These are phyloP conservation scores for Agrochola litura DNA, from an alignment of 2,888 invertebrate species.

Conservation along the genomic window DNA sequence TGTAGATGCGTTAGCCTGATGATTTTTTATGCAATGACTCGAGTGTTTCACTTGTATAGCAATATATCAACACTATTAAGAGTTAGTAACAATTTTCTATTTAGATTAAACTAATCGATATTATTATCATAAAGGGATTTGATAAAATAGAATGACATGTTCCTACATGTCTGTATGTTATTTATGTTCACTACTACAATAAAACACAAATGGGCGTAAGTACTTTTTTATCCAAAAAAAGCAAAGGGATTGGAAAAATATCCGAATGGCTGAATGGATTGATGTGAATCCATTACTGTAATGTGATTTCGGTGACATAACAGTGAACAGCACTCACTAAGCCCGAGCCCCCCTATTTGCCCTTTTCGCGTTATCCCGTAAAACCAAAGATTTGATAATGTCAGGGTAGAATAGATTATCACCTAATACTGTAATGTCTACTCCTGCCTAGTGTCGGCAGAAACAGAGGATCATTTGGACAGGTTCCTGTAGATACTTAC, in stretches of 20 bases:
- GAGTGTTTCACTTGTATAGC: background rate
- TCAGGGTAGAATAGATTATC: slow-evolving; percentile 11
- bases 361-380: slow-evolving; percentile 1
- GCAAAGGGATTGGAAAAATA: background rate
- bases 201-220: background rate
- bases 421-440: background rate
- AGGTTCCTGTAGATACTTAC: background rate
- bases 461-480: background rate
- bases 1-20: background rate
- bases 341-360: background rate
- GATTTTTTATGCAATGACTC: slow-evolving; percentile 1
- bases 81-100: slow-evolving; percentile 17
- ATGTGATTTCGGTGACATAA: slow-evolving; percentile 16
- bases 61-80: slow-evolving; percentile 6
- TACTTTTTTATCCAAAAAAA: slow-evolving; percentile 14
- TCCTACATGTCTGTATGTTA: too few species aligned
- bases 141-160: too few species aligned
- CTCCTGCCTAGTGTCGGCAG: background rate
- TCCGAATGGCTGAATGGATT: background rate
- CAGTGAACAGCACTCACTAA: slow-evolving; percentile 1
- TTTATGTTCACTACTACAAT: background rate
- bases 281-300: slow-evolving; percentile 34
- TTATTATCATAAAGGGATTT: too few species aligned
- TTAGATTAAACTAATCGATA: slow-evolving; percentile 32
- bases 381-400: slow-evolving; percentile 31